Conservation (phyloP, 2,797 vertebrate species). For the Melanogrammus aeglefinus region DNA sequence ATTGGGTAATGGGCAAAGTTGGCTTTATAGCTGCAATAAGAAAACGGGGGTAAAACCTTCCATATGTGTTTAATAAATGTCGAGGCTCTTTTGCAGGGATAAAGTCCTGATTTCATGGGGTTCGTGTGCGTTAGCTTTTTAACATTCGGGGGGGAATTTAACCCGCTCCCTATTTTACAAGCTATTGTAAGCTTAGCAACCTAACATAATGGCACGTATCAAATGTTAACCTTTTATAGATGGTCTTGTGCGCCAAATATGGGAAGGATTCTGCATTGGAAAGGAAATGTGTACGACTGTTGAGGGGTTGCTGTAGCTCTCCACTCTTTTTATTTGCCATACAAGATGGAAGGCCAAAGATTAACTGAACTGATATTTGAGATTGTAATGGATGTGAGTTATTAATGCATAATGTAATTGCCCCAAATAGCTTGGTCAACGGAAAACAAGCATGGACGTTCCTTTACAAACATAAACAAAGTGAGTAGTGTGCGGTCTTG, state of each 20-base stretch:
- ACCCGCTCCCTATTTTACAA: not conserved
- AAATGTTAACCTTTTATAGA: not conserved
- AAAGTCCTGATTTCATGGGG: not conserved
- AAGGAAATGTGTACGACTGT: not conserved
- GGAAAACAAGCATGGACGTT: not conserved
- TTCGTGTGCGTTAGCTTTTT: not conserved
- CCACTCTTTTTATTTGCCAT: not conserved
- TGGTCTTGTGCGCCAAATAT: not conserved
- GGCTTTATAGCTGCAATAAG: constrained; percentile 13
- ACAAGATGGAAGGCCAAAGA: not conserved
- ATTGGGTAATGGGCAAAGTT: constrained; percentile 19
- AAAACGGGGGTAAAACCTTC: constrained; percentile 24
- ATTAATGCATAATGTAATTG: not conserved
- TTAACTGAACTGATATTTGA: not conserved
- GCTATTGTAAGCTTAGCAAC: not conserved
- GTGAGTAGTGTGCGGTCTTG: not conserved
- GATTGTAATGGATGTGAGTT: not conserved
- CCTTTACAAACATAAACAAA: not conserved
- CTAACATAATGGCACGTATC: not conserved
- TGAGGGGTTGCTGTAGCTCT: too few species aligned
- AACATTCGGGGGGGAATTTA: not conserved
- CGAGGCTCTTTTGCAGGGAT: constrained; percentile 5
- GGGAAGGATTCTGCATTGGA: not conserved
- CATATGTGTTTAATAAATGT: constrained; percentile 24
- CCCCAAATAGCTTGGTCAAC: not conserved